Evolutionary conservation across 2,797 vertebrate genomes (phyloP).

Genomic region (Acridotheres tristis): DNA sequence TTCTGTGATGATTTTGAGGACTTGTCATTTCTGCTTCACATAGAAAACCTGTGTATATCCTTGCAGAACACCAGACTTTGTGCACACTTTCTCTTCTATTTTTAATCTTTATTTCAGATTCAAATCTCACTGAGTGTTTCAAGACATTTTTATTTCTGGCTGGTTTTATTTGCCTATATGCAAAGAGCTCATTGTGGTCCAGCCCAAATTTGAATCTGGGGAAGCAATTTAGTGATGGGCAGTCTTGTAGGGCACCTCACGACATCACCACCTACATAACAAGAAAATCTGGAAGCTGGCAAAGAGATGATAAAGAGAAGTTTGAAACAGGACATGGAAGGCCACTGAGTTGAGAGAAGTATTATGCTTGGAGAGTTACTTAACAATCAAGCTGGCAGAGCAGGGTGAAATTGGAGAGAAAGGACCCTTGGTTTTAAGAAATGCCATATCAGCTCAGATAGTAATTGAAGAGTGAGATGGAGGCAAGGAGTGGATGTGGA

Average conservation of each 20-base stretch:
- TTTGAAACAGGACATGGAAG: neutral
- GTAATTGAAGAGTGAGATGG: neutral
- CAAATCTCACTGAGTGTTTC: neutral
- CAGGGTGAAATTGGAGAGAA: neutral
- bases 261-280: neutral
- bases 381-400: neutral
- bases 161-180: neutral
- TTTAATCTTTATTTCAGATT: neutral
- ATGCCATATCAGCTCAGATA: neutral
- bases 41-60: neutral
- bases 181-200: neutral
- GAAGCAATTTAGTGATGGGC: neutral
- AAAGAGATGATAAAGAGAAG: neutral
- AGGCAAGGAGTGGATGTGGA: neutral
- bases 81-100: neutral
- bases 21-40: neutral
- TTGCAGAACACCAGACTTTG: neutral
- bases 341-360: neutral
- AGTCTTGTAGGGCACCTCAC: neutral
- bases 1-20: neutral
- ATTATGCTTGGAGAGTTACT: neutral
- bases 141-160: neutral
- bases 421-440: neutral
- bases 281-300: neutral
- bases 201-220: neutral